These are phyloP conservation scores for Bombus terrestris DNA, from an alignment of 1,140 invertebrate genomes.

Conservation along the genomic window DNA sequence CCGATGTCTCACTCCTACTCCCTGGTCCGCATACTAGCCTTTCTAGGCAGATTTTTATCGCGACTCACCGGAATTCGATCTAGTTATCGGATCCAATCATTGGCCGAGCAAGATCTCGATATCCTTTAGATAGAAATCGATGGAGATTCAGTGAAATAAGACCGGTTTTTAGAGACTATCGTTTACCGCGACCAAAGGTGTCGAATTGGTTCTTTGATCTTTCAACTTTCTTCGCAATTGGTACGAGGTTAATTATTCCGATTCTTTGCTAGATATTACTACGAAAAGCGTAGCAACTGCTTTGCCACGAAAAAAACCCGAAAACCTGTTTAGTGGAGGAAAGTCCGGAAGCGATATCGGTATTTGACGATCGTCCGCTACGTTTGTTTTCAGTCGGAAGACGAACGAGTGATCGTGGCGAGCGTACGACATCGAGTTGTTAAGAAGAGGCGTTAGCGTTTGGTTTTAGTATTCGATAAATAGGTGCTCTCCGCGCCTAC, in stretches of 20 bases:
- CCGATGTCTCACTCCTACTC: not conserved
- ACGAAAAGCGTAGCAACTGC: not conserved
- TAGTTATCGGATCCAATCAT: not conserved
- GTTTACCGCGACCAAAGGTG: too few species aligned
- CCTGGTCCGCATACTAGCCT: too few species aligned
- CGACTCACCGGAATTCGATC: not conserved
- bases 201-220: not conserved
- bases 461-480: too few species aligned
- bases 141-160: not conserved
- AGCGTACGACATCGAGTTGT: too few species aligned
- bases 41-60: constrained; percentile 11
- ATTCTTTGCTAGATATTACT: not conserved
- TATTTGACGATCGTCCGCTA: too few species aligned
- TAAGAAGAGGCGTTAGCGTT: too few species aligned
- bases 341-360: too few species aligned
- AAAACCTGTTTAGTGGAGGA: not conserved
- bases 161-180: not conserved
- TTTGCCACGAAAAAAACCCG: too few species aligned
- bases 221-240: not conserved
- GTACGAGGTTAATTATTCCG: not conserved
- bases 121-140: not conserved
- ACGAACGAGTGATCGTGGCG: too few species aligned
- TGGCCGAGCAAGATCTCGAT: not conserved
- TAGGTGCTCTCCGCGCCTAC: too few species aligned
- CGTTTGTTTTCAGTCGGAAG: too few species aligned